Evolutionary conservation across 2,797 vertebrate genomes (phyloP).

Genomic region (Phylloscopus collybita): DNA sequence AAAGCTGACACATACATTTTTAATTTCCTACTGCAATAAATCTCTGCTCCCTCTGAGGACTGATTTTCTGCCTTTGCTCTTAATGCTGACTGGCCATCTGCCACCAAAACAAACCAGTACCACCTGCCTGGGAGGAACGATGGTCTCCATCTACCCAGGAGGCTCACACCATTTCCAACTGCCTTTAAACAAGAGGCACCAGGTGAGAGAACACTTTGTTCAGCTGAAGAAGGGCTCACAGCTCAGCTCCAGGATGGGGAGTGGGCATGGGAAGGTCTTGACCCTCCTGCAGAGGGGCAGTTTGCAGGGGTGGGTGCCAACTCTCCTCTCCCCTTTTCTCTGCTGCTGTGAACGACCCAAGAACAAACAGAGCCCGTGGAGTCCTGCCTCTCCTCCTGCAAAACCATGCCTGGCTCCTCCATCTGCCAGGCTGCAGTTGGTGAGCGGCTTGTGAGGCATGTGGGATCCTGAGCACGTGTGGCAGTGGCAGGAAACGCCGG

Average conservation of each 20-base stretch:
- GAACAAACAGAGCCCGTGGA: conserved; percentile 42
- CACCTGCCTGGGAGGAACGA: background rate
- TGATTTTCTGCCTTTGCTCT: background rate
- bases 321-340: background rate
- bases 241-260: background rate
- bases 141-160: background rate
- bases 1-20: background rate
- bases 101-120: background rate
- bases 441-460: conserved; percentile 3
- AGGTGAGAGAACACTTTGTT: background rate
- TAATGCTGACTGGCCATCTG: background rate
- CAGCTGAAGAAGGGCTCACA: background rate
- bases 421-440: conserved; percentile 61
- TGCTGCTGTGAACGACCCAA: background rate
- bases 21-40: conserved; percentile 4
- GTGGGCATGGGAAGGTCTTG: background rate
- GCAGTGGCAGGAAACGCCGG: background rate
- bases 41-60: background rate
- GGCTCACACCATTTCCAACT: background rate
- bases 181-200: background rate
- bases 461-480: conserved; percentile 47
- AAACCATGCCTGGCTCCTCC: background rate
- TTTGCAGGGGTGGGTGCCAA: background rate
- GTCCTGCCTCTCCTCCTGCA: background rate
- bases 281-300: background rate